phyloP scores from a whole-genome alignment of 2,797 vertebrate genomes.

The Falco berigora region DNA sequence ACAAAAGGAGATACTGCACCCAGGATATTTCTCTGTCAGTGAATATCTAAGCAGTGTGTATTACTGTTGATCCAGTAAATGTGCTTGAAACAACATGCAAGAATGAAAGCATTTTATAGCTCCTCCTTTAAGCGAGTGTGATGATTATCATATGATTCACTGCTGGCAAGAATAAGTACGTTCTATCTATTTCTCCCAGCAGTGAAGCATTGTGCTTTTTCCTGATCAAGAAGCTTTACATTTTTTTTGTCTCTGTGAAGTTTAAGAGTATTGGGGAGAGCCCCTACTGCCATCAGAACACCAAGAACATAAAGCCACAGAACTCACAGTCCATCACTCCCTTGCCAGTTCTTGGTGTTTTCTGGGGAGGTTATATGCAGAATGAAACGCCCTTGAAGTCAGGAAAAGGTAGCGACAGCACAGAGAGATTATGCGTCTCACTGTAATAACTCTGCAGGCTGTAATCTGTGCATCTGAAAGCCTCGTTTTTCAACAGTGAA shows the following conservation, averaged over 20 bases:
- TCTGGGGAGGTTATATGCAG: background rate
- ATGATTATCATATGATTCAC: slow-evolving; percentile 33
- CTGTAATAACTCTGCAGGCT: background rate
- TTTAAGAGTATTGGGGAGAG: background rate
- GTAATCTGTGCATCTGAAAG: background rate
- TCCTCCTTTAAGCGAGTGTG: background rate
- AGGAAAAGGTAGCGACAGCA: background rate
- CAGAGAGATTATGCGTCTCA: background rate
- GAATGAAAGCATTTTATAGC: background rate
- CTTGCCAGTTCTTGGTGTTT: background rate
- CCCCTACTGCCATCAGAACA: background rate
- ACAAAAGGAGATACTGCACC: background rate
- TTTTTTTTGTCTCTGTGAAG: background rate
- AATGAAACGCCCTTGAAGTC: background rate
- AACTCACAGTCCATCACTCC: background rate
- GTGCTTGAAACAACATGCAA: slow-evolving; percentile 31
- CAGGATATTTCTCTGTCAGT: background rate
- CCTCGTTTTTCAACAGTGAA: background rate
- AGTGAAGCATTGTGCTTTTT: background rate
- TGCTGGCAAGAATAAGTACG: background rate
- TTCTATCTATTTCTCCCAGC: background rate
- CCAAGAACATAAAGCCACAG: background rate
- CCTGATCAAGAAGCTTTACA: background rate
- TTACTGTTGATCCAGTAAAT: background rate
- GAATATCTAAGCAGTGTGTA: background rate